Percentiles rank a stretch among this genome's conserved stretches.
Conservation (phyloP, 2,888 invertebrate genomes). For the Cephonodes hylas region DNA sequence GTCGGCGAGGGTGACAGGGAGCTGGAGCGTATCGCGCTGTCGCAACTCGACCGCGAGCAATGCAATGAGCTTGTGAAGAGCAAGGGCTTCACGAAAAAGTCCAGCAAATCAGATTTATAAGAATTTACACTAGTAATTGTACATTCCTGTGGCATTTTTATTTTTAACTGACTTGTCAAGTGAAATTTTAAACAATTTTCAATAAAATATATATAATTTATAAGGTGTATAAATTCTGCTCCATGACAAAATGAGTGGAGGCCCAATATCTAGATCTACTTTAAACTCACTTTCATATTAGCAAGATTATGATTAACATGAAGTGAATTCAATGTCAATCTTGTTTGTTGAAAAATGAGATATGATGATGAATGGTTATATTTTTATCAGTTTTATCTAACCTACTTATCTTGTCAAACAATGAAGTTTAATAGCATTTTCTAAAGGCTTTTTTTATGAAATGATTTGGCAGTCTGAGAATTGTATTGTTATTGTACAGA, state of each 20-base stretch:
- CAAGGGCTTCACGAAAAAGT: slow-evolving; percentile 81
- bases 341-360: slow-evolving; percentile 10
- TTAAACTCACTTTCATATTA: too few species aligned
- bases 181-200: not conserved
- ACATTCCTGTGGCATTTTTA: slow-evolving; percentile 4
- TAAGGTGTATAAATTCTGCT: too few species aligned
- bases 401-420: not conserved
- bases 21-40: slow-evolving; percentile 83
- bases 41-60: slow-evolving; percentile 79
- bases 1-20: slow-evolving; percentile 80
- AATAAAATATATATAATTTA: not conserved
- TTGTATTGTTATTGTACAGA: too few species aligned
- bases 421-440: too few species aligned
- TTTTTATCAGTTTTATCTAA: not conserved
- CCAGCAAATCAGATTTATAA: slow-evolving; percentile 53
- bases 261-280: too few species aligned
- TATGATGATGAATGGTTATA: not conserved
- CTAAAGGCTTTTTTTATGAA: too few species aligned
- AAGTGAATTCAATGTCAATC: too few species aligned
- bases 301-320: too few species aligned
- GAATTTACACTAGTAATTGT: not conserved
- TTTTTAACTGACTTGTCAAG: not conserved
- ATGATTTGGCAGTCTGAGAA: too few species aligned
- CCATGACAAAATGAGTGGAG: too few species aligned
- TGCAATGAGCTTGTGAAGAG: slow-evolving; percentile 84